Evolutionary conservation across 2,888 invertebrate species (phyloP).

Genomic region (Thymelicus sylvestris): DNA sequence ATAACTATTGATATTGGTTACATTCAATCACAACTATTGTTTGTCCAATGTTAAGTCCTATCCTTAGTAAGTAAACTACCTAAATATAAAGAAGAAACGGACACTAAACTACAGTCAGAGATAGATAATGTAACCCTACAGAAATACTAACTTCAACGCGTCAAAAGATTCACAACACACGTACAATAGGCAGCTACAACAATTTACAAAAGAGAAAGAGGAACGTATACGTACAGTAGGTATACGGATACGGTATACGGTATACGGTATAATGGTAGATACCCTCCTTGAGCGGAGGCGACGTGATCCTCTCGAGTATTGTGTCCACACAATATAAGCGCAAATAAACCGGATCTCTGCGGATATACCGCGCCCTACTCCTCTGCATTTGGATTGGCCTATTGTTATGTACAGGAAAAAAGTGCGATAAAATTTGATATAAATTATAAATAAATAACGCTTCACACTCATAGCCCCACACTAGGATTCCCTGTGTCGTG

Average conservation of each 20-base stretch:
- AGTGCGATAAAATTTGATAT: no score
- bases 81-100: no score
- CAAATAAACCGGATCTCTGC: constrained; percentile 78
- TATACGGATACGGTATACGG: background rate
- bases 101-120: no score
- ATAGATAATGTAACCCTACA: no score
- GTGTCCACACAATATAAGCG: constrained; percentile 83
- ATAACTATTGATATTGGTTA: no score
- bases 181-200: background rate
- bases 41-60: no score
- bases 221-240: background rate
- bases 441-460: no score
- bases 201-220: constrained; percentile 20
- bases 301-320: constrained; percentile 70
- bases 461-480: no score
- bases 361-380: constrained; percentile 49
- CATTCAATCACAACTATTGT: no score
- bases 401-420: background rate
- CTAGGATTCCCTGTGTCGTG: no score
- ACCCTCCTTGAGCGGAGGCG: constrained; percentile 43
- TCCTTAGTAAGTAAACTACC: no score
- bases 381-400: constrained; percentile 12
- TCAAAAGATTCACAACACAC: background rate
- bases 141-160: background rate
- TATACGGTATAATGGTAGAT: no score